Evolutionary conservation across 2,888 invertebrate genomes (phyloP), one percentile per base, ranked within the genome.

Genomic region (Dioctria linearis): DNA sequence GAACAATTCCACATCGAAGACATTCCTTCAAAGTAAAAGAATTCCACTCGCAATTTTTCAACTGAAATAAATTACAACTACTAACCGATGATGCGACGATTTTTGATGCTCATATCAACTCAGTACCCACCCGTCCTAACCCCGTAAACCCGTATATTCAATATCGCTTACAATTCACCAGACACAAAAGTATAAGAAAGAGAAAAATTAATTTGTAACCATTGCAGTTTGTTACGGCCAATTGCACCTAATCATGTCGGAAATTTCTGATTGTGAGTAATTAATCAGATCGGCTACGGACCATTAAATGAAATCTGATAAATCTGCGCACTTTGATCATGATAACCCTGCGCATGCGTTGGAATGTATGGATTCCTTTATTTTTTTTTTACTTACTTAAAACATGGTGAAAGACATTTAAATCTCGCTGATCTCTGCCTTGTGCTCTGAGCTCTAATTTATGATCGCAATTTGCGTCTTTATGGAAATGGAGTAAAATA

Each of bases 171-270:
- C 25, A 25, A 25, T 25, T 25, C 25, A 0, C 25, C 25, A 25
- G 25, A 25, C 25, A 25, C 25, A 25, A 25, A 25, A 25, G 25
- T 25, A n/a, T n/a, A 25, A 25, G 25, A 25, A 25, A 25, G 63
- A 37, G n/a, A 11, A 49, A 69, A 69, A 69, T 69, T 25, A 49
- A 69, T 69, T 49, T 37, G 69, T 51, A 51, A 13, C 13, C 59
- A 59, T 8, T 57, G 42, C 59, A 75, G 59, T 75, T 75, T 59
- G 73, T 75, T 75, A 42, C 59, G 42, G 59, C 43, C 73, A 75
- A 75, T 75, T 59, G 73, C 59, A 59, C 43, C 59, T 75, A 75
- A 75, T 75, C 73, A 59, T 25, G 42, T 42, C 73, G 59, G 59
- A 75, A 54, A 59, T 42, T 43, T 59, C 25, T 43, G 54, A 54